A percentile compares a stretch with the other conserved stretches of the same genome.
Conservation (phyloP, 2,797 vertebrate species). For the Pelochelys cantorii region DNA sequence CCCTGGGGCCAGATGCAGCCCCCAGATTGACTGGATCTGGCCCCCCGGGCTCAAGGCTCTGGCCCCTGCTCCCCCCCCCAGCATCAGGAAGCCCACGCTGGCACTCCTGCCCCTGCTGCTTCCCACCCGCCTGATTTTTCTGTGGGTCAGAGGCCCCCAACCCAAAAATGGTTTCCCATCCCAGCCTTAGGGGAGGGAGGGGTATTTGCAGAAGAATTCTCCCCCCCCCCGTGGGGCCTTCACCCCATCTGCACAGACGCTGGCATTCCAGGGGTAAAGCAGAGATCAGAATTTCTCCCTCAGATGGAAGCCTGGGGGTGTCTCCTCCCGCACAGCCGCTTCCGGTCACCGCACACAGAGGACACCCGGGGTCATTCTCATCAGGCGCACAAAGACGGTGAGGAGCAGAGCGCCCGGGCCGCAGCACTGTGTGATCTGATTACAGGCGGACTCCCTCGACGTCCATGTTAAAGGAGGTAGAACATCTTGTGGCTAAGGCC, state of each 20-base stretch:
- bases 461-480: conserved; percentile 16
- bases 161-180: too few relatives aligned
- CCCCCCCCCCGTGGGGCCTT: not conserved
- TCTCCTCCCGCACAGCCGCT: not conserved
- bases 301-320: not conserved
- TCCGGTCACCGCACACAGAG: not conserved
- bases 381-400: not conserved
- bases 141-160: too few relatives aligned
- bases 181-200: not conserved
- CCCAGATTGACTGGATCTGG: too few relatives aligned
- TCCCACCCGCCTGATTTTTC: too few relatives aligned
- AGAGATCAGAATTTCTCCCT: not conserved
- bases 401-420: not conserved
- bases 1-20: too few relatives aligned
- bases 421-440: too few relatives aligned
- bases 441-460: not conserved
- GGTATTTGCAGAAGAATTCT: not conserved
- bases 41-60: too few relatives aligned
- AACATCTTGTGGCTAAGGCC: not conserved
- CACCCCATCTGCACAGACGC: not conserved
- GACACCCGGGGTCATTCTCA: not conserved
- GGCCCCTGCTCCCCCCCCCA: too few relatives aligned
- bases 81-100: too few relatives aligned
- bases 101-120: too few relatives aligned
- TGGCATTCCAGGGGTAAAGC: not conserved